Evolutionary conservation across 2,797 vertebrate species (phyloP).

Genomic region (Labeo calbasu): DNA sequence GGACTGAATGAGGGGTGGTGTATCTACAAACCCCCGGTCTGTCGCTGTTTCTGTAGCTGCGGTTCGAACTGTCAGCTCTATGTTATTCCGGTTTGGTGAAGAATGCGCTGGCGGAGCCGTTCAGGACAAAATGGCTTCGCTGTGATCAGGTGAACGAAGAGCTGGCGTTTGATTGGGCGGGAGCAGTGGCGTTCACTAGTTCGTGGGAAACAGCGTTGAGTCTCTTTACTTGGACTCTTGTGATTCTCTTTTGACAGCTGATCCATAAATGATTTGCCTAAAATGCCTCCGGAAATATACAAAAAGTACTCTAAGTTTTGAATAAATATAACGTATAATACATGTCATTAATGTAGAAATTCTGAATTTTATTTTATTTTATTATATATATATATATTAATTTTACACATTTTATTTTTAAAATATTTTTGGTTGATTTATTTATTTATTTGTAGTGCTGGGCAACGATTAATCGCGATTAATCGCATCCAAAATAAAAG

Average conservation of each 20-base stretch:
- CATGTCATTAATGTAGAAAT: background rate
- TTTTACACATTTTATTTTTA: background rate
- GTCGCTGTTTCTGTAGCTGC: conserved; percentile 4
- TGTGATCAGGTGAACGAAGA: conserved; percentile 82
- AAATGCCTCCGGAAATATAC: background rate
- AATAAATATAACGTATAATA: background rate
- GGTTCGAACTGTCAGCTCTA: conserved; percentile 48
- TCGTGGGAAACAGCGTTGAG: conserved; percentile 11
- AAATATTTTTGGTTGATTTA: too few relatives aligned
- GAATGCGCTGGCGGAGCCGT: conserved; percentile 58
- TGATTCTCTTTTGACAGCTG: background rate
- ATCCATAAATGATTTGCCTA: background rate
- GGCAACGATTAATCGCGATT: too few relatives aligned
- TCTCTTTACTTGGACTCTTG: background rate
- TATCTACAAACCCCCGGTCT: background rate
- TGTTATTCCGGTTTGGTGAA: conserved; percentile 55
- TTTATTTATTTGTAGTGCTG: too few relatives aligned
- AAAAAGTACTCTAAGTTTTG: background rate
- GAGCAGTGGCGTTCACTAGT: conserved; percentile 16
- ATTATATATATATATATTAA: background rate
- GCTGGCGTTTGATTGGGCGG: conserved; percentile 35
- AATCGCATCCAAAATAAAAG: too few relatives aligned
- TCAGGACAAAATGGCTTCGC: conserved; percentile 85
- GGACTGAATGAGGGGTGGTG: background rate
- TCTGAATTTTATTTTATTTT: background rate